Percentiles rank a stretch among this genome's conserved stretches.
Evolutionary conservation across 37 sponge, comb jelly and placozoan species (phyloP).

Genomic region (Halichondria panicea): DNA sequence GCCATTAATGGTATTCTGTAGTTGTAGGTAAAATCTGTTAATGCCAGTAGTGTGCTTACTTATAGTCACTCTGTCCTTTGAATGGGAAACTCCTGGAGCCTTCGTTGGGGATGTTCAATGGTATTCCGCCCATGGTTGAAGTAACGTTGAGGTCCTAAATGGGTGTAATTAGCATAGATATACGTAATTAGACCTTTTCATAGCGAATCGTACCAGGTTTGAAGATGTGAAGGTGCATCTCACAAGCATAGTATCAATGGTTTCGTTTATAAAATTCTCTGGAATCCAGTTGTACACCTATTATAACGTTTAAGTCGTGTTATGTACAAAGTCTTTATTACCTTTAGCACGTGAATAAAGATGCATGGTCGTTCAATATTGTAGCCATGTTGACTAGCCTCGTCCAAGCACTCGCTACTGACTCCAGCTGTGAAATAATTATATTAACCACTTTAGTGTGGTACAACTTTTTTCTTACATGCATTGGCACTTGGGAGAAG

Average conservation of each 20-base stretch:
- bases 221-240: not conserved
- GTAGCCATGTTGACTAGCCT: constrained; percentile 27
- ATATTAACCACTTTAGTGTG: not conserved
- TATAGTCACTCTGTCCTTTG: constrained; percentile 39
- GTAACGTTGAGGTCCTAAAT: not conserved
- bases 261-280: constrained; percentile 13
- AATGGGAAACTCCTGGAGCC: constrained; percentile 55
- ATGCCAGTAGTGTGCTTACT: constrained; percentile 13
- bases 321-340: not conserved
- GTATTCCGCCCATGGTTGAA: constrained; percentile 31
- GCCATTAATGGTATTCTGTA: constrained; percentile 46
- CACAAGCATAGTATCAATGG: not conserved
- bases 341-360: constrained; percentile 29
- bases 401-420: constrained; percentile 8
- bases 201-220: not conserved
- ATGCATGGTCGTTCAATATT: constrained; percentile 19
- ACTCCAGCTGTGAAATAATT: constrained; percentile 28
- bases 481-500: not conserved
- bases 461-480: constrained; percentile 15
- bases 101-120: constrained; percentile 44
- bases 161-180: not conserved
- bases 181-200: not conserved
- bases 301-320: not conserved
- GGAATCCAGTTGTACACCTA: constrained; percentile 68
- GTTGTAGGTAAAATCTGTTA: not conserved